phyloP scores from a whole-genome alignment of 2,113 vertebrate genomes.

The Pandion haliaetus region DNA sequence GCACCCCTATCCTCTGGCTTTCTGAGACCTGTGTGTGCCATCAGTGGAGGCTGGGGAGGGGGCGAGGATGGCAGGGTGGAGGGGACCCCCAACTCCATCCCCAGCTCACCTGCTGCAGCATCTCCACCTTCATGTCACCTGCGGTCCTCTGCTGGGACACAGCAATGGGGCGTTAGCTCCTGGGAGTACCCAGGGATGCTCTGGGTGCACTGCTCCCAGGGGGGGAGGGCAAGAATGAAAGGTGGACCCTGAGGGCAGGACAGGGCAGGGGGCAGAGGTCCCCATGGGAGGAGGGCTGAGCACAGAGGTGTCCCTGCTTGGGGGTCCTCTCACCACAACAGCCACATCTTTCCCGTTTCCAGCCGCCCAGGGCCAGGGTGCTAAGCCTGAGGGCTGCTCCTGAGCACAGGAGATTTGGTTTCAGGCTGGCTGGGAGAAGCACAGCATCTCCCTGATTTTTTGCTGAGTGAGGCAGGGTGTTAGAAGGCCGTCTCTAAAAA shows the following conservation, averaged over 20 bases:
- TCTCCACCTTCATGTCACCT: background rate
- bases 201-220: background rate
- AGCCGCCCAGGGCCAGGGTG: background rate
- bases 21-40: background rate
- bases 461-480: slow-evolving; percentile 35
- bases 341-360: background rate
- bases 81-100: background rate
- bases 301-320: background rate
- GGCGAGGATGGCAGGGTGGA: background rate
- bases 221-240: background rate
- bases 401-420: background rate
- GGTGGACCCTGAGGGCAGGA: background rate
- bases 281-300: background rate
- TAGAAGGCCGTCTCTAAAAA: slow-evolving; percentile 27
- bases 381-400: background rate
- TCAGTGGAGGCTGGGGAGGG: background rate
- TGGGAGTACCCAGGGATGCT: background rate
- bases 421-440: background rate
- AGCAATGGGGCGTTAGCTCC: background rate
- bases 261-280: background rate
- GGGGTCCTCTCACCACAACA: background rate
- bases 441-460: background rate
- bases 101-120: background rate
- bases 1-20: background rate
- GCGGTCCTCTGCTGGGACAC: background rate